Percentiles rank a stretch among this genome's conserved stretches.
Evolutionary conservation across 1,140 invertebrate genomes (phyloP).

Genomic region (Drosophila watanabei): DNA sequence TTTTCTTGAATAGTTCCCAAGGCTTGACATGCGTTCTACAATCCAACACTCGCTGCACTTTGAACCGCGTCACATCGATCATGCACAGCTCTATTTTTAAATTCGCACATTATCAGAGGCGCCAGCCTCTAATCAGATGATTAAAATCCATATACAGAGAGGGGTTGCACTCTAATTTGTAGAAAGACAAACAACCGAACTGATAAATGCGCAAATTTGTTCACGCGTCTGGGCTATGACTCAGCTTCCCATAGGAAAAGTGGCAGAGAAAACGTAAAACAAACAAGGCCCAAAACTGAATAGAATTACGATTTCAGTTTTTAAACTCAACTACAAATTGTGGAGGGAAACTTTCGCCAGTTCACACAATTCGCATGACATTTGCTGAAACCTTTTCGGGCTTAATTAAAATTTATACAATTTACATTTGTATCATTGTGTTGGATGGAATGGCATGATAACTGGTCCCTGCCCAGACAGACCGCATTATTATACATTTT

Average conservation of each 20-base stretch:
- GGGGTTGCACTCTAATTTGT: slow-evolving; percentile 11
- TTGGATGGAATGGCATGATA: slow-evolving; percentile 25
- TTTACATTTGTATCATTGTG: slow-evolving; percentile 56
- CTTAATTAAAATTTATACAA: slow-evolving; percentile 68
- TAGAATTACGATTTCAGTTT: slow-evolving; percentile 21
- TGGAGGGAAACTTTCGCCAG: slow-evolving; percentile 22
- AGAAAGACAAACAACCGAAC: slow-evolving; percentile 10
- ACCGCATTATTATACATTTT: slow-evolving; percentile 19
- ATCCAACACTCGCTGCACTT: slow-evolving; percentile 6
- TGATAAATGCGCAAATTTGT: slow-evolving; percentile 51
- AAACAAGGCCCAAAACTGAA: slow-evolving; percentile 7
- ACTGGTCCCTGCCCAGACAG: slow-evolving; percentile 10
- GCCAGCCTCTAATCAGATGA: slow-evolving; percentile 31
- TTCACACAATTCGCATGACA: slow-evolving; percentile 39
- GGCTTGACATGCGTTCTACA: background rate
- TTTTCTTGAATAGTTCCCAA: background rate
- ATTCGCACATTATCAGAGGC: slow-evolving; percentile 25
- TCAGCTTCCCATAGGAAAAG: slow-evolving; percentile 34
- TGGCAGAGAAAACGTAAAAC: slow-evolving; percentile 8
- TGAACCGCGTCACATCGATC: slow-evolving; percentile 34
- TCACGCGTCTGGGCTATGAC: slow-evolving; percentile 60
- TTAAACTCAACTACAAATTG: slow-evolving; percentile 12
- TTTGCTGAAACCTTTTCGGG: slow-evolving; percentile 23
- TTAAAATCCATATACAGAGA: slow-evolving; percentile 36
- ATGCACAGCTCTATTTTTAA: slow-evolving; percentile 41